Evolutionary conservation across 2,797 vertebrate genomes (phyloP), one percentile per base, ranked within the genome.

Genomic region (Phaenicophaeus curvirostris): DNA sequence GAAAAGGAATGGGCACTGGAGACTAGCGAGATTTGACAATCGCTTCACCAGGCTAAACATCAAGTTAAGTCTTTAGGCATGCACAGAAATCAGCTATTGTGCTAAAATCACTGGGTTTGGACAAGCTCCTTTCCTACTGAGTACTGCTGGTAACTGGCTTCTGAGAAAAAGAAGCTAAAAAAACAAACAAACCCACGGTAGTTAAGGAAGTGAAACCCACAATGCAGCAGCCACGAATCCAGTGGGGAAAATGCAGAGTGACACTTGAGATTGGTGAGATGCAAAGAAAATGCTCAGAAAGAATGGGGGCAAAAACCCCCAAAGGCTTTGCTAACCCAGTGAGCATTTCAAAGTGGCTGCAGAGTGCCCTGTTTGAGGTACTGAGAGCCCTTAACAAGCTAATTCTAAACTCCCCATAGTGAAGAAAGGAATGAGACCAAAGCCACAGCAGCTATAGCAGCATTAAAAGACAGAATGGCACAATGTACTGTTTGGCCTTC

Each of bases 241-340:
- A 94, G 59, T 31, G 77, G 91, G 90, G 59, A 82, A 94, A 93
- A 93, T 25, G 35, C 30, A 86, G 79, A 93, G 80, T 90, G 94
- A 91, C 94, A 90, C 77, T 85, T 18, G 46, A 93, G 80, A 91
- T 6, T 14, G 39, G 51, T 6, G 5, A 91, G 76, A 90, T 35
- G 69, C 51, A 81, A 21, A 42, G 58, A 74, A 91, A 93, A 65
- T 1, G n/a, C 81, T 91, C 78, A 57, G 78, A 95, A 93, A 93
- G 81, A 95, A 95, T 5, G 46, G 85, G 78, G 89, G 72, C 91
- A 93, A 87, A 89, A 87, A 88, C 24, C 44, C 81, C 85, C 87
- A 85, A 68, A 88, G 88, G 93, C 88, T 94, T 95, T 91, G 71
- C 87, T 94, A 94, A 62, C 51, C 90, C 77, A 69, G 74, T 44